phyloP scores from a whole-genome alignment of 2,888 invertebrate genomes.

The Cephonodes hylas region DNA sequence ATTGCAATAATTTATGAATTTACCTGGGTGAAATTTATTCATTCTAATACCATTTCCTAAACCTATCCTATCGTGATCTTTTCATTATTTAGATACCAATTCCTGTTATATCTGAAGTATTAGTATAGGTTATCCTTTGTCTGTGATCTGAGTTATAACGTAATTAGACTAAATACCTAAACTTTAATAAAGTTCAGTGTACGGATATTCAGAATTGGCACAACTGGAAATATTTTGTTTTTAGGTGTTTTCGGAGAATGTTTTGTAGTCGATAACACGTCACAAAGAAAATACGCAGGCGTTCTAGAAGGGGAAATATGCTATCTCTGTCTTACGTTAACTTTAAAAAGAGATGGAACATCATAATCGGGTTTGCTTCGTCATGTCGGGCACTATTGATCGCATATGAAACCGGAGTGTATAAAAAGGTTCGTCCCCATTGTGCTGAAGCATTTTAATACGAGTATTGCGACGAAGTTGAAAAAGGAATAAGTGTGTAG shows the following conservation, averaged over 20 bases:
- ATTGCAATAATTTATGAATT: too few relatives aligned
- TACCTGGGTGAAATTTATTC: too few relatives aligned
- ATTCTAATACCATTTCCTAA: too few relatives aligned
- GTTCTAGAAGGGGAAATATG: conserved; percentile 44
- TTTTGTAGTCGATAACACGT: conserved; percentile 28
- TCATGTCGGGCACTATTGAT: conserved; percentile 33
- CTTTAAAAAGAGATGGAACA: conserved; percentile 32
- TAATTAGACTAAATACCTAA: background rate
- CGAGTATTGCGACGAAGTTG: conserved; percentile 33
- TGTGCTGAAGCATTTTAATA: conserved; percentile 39
- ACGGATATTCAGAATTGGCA: background rate
- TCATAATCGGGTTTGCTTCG: conserved; percentile 39
- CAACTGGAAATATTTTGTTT: background rate
- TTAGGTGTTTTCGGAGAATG: conserved; percentile 15
- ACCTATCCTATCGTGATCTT: too few relatives aligned
- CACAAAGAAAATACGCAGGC: conserved; percentile 47
- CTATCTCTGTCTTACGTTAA: conserved; percentile 26
- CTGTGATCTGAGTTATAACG: background rate
- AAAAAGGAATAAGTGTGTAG: conserved; percentile 43
- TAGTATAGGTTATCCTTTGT: too few relatives aligned
- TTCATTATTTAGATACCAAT: too few relatives aligned
- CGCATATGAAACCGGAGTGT: conserved; percentile 28
- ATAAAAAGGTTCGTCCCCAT: conserved; percentile 38
- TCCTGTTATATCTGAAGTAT: too few relatives aligned
- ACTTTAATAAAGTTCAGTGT: background rate